A percentile compares a stretch with the other conserved stretches of the same genome.
Evolutionary conservation across 1,140 invertebrate genomes (phyloP).

Genomic region (Caenorhabditis latens): DNA sequence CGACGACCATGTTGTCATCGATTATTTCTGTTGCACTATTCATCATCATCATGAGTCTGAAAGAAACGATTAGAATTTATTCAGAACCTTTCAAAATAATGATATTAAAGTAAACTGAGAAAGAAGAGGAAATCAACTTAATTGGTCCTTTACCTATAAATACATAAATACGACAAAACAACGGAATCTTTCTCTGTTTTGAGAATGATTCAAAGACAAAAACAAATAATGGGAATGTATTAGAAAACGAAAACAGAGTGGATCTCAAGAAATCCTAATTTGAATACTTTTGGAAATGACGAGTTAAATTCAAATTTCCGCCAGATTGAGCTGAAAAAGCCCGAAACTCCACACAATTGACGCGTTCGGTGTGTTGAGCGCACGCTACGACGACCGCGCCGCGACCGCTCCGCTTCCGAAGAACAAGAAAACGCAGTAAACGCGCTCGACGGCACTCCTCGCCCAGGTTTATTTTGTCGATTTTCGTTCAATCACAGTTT

Average conservation of each 20-base stretch:
- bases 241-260: too few species aligned
- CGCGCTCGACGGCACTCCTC: not conserved
- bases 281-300: not conserved
- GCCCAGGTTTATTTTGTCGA: not conserved
- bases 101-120: too few species aligned
- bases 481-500: not conserved
- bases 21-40: constrained; percentile 1
- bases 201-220: too few species aligned
- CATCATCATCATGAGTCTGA: not conserved
- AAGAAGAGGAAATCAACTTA: too few species aligned
- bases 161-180: too few species aligned
- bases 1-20: constrained; percentile 56
- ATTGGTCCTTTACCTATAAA: too few species aligned
- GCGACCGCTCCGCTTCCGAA: constrained; percentile 7
- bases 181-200: not conserved
- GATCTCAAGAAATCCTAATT: not conserved
- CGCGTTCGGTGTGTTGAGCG: constrained; percentile 40
- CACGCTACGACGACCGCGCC: not conserved
- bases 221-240: too few species aligned
- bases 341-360: constrained; percentile 47
- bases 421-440: not conserved
- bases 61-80: not conserved
- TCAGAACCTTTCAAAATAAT: too few species aligned
- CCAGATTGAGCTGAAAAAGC: constrained; percentile 44
- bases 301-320: not conserved